Percentiles rank a stretch among this genome's conserved stretches.
Evolutionary conservation across 2,113 vertebrate species (phyloP).

Genomic region (Galeopterus variegatus): DNA sequence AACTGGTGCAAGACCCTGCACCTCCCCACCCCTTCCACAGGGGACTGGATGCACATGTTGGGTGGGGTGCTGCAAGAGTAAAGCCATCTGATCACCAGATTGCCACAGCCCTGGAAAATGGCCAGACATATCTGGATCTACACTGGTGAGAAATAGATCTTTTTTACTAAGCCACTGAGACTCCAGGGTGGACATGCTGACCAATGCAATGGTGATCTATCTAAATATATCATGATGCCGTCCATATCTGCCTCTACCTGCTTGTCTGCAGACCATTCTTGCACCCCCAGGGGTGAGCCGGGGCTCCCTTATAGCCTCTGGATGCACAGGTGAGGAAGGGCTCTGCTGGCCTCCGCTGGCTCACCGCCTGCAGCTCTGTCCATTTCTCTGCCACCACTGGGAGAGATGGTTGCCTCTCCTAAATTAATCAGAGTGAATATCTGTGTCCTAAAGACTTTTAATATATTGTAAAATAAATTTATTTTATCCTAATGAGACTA

Average conservation of each 20-base stretch:
- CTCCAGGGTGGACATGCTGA: neutral
- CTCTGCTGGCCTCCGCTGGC: neutral
- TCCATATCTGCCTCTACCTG: neutral
- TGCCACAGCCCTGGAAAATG: neutral
- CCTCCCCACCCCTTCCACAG: neutral
- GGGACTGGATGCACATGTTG: neutral
- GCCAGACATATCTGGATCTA: neutral
- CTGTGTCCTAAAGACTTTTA: neutral
- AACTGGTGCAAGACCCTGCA: neutral
- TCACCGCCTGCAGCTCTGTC: neutral
- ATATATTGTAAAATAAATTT: neutral
- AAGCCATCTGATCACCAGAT: neutral
- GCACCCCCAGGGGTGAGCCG: neutral
- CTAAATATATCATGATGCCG: neutral
- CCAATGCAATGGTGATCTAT: neutral
- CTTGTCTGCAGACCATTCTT: neutral
- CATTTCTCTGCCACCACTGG: too few species aligned
- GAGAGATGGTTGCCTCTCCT: neutral
- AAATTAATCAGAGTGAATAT: neutral
- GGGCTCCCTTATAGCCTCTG: neutral
- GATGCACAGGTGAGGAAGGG: neutral
- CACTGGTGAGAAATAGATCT: neutral
- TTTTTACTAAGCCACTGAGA: neutral
- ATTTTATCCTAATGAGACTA: neutral
- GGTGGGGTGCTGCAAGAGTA: neutral